Conservation (phyloP, 2,797 vertebrate species). For the Crocidura indochinensis region DNA sequence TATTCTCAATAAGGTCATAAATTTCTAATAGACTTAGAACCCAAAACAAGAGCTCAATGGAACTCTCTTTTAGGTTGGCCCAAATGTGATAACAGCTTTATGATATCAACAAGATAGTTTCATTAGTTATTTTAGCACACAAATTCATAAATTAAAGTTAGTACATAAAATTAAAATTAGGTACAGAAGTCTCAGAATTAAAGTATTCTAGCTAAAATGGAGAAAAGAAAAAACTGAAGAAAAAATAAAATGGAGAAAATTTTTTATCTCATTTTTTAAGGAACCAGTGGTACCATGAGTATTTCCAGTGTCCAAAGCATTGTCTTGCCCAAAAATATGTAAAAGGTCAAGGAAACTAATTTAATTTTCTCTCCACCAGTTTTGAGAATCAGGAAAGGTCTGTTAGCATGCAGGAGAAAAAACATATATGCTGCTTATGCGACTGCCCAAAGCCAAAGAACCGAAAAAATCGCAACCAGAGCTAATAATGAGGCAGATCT, state of each 20-base stretch:
- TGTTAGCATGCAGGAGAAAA: too few relatives aligned
- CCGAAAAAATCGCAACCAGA: not conserved
- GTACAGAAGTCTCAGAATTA: conserved; percentile 23
- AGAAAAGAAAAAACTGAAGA: too few relatives aligned
- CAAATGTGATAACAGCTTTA: not conserved
- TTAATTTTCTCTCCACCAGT: not conserved
- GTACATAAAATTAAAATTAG: too few relatives aligned
- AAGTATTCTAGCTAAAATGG: not conserved
- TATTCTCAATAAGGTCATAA: not conserved
- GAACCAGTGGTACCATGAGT: not conserved
- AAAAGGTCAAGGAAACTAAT: not conserved
- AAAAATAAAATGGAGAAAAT: too few relatives aligned
- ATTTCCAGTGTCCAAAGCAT: not conserved
- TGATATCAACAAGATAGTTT: not conserved
- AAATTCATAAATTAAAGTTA: conserved; percentile 4
- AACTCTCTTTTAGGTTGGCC: not conserved
- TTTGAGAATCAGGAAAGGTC: conserved; percentile 27
- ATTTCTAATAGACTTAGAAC: conserved; percentile 24
- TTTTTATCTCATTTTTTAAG: conserved; percentile 20
- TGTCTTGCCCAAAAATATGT: not conserved
- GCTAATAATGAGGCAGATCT: not conserved
- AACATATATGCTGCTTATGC: not conserved
- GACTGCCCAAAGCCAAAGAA: not conserved
- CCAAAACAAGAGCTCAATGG: not conserved
- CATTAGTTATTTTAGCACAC: not conserved